These are phyloP conservation scores for Heliconius melpomene DNA, from an alignment of 1,140 invertebrate genomes.

Conservation along the genomic window DNA sequence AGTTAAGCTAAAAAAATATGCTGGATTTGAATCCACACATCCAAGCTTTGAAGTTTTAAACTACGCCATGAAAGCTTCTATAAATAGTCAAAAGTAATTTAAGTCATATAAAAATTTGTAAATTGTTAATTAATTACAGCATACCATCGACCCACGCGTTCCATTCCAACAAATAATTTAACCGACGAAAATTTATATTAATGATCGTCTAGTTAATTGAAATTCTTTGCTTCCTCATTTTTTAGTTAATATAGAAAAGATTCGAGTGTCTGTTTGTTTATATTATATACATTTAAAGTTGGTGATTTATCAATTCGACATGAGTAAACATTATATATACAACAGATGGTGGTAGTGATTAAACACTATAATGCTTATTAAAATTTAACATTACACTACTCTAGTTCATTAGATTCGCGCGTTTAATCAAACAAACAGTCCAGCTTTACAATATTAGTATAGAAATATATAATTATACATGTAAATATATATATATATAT, in stretches of 20 bases:
- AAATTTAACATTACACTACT: not conserved
- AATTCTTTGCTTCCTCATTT: conserved; percentile 11
- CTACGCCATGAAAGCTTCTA: not conserved
- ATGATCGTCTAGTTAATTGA: conserved; percentile 1
- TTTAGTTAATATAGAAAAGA: not conserved
- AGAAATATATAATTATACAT: not conserved
- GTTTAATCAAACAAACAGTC: too few species aligned
- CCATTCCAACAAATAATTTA: conserved; percentile 1
- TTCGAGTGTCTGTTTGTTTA: not conserved
- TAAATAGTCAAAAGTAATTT: not conserved
- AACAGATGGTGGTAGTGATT: too few species aligned
- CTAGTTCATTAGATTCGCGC: too few species aligned
- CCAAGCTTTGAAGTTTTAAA: not conserved
- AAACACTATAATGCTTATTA: not conserved
- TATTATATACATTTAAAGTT: not conserved
- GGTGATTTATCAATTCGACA: too few species aligned
- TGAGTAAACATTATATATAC: too few species aligned
- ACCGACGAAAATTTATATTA: conserved; percentile 28
- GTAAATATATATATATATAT: not conserved
- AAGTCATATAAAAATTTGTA: not conserved
- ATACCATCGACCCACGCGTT: not conserved
- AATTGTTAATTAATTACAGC: conserved; percentile 6
- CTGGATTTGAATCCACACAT: too few species aligned
- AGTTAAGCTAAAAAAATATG: too few species aligned
- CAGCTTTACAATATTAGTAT: not conserved